These are phyloP conservation scores for Orthochromis indermauri DNA, from an alignment of 2,113 vertebrate species.

Conservation along the genomic window DNA sequence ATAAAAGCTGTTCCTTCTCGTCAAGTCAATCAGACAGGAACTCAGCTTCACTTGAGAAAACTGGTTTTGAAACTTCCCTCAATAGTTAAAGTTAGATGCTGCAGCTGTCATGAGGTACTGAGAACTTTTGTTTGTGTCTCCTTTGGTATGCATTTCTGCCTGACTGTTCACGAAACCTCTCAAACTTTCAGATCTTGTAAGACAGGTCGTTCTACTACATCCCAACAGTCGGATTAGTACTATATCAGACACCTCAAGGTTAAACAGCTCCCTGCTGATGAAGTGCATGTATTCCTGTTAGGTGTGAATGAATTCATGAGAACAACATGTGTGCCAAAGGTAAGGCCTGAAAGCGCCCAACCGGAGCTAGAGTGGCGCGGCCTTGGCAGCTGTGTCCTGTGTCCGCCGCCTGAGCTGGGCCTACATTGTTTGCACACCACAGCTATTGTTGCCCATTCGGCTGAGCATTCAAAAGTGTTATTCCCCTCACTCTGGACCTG, in stretches of 20 bases:
- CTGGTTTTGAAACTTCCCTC: neutral
- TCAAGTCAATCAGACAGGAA: neutral
- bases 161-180: neutral
- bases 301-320: neutral
- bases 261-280: neutral
- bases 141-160: neutral
- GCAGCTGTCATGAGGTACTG: neutral
- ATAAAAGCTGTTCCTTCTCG: neutral
- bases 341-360: neutral
- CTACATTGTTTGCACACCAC: constrained; percentile 68
- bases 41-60: neutral
- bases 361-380: neutral
- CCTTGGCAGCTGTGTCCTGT: constrained; percentile 55
- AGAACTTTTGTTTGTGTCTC: neutral
- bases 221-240: neutral
- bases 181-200: neutral
- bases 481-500: constrained; percentile 66
- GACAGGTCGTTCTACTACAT: neutral
- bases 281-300: neutral
- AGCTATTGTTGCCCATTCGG: constrained; percentile 68
- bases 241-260: neutral
- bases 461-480: constrained; percentile 76
- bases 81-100: neutral
- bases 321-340: constrained; percentile 27
- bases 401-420: constrained; percentile 19